phyloP scores from a whole-genome alignment of 2,888 invertebrate species.

The Ptychoptera albimana region DNA sequence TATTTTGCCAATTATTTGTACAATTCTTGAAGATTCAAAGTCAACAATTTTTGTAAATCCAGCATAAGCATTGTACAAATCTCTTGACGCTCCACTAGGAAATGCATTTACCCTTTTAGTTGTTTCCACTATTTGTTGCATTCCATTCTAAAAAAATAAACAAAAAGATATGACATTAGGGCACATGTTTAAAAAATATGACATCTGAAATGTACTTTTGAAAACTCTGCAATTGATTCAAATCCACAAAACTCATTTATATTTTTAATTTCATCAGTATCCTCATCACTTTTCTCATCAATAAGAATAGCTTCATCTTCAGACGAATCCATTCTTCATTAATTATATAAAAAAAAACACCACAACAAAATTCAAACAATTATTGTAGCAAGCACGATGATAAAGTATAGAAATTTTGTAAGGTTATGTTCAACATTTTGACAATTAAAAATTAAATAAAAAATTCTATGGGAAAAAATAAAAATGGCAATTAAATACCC shows the following conservation, averaged over 20 bases:
- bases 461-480: too few relatives aligned
- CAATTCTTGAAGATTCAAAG: slow-evolving; percentile 44
- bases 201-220: slow-evolving; percentile 17
- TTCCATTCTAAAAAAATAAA: slow-evolving; percentile 39
- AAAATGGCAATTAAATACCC: too few relatives aligned
- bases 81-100: slow-evolving; percentile 53
- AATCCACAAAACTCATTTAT: slow-evolving; percentile 5
- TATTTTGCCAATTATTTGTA: slow-evolving; percentile 40
- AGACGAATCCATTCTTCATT: too few relatives aligned
- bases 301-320: too few relatives aligned
- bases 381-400: too few relatives aligned
- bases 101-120: slow-evolving; percentile 54
- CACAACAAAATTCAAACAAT: too few relatives aligned
- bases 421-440: too few relatives aligned
- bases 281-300: too few relatives aligned
- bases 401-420: too few relatives aligned
- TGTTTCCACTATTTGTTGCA: slow-evolving; percentile 45
- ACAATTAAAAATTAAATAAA: too few relatives aligned
- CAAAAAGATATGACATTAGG: background rate
- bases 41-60: slow-evolving; percentile 52
- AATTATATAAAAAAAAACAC: too few relatives aligned
- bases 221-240: slow-evolving; percentile 17
- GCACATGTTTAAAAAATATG: slow-evolving; percentile 1
- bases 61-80: slow-evolving; percentile 60
- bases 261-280: too few relatives aligned